Conservation (phyloP, 2,113 vertebrate species). For the Rostratula benghalensis region DNA sequence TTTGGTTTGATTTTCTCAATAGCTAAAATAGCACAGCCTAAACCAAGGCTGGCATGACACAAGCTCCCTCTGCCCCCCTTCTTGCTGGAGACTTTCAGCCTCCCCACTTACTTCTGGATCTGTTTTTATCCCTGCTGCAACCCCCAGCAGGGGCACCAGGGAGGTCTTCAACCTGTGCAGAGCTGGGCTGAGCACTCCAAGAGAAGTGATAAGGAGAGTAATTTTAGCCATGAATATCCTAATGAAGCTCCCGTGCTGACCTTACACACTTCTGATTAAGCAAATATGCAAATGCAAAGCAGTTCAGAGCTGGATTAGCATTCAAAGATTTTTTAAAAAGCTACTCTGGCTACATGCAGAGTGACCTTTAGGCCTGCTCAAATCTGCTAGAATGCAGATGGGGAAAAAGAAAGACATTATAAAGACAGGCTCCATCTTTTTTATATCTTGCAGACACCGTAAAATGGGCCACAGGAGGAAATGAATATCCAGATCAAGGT, state of each 20-base stretch:
- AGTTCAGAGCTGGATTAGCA: slow-evolving; percentile 47
- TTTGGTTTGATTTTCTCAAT: neutral
- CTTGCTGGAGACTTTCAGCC: neutral
- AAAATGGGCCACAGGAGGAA: neutral
- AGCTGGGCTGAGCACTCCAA: neutral
- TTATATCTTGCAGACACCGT: neutral
- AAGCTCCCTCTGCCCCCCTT: neutral
- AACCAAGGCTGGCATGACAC: neutral
- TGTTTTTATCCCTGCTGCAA: neutral
- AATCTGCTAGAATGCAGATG: slow-evolving; percentile 50
- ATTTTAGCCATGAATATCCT: slow-evolving; percentile 62
- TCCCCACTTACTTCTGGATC: neutral
- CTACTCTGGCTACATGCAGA: slow-evolving; percentile 26
- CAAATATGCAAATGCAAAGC: slow-evolving; percentile 67
- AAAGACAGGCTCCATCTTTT: slow-evolving; percentile 19
- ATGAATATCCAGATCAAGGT: neutral
- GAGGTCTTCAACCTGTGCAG: neutral
- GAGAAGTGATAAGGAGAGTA: slow-evolving; percentile 55
- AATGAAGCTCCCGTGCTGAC: slow-evolving; percentile 56
- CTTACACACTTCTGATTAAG: slow-evolving; percentile 66
- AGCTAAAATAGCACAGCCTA: neutral
- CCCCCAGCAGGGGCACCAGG: neutral
- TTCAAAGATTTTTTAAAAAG: slow-evolving; percentile 60
- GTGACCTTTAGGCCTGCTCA: slow-evolving; percentile 59
- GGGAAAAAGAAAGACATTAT: slow-evolving; percentile 10